A percentile compares a stretch with the other conserved stretches of the same genome.
phyloP scores from a whole-genome alignment of 1,140 invertebrate species.

The Meloidogyne exigua region DNA sequence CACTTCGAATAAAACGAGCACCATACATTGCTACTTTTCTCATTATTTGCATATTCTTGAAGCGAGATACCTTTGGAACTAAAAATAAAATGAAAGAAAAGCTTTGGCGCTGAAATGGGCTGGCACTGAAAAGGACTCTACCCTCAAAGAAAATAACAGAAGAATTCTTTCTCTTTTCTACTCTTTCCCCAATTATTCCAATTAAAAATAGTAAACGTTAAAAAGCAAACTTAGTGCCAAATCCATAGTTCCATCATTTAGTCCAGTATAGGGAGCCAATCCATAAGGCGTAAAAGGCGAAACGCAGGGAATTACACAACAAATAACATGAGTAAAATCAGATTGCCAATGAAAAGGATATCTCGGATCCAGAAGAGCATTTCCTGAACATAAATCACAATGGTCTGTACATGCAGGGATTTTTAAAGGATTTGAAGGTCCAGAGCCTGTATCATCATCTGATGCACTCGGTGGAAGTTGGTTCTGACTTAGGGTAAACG shows the following conservation, averaged over 20 bases:
- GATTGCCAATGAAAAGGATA: constrained; percentile 60
- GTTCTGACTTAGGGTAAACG: constrained; percentile 50
- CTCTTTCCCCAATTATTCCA: no score
- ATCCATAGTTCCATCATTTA: constrained; percentile 60
- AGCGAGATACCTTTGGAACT: constrained; percentile 55
- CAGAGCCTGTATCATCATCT: constrained; percentile 20
- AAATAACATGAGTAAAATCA: constrained; percentile 61
- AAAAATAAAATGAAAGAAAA: no score
- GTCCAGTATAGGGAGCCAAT: constrained; percentile 58
- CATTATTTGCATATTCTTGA: constrained; percentile 58
- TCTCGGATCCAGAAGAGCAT: constrained; percentile 26
- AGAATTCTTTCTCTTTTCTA: no score
- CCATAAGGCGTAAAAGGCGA: constrained; percentile 62
- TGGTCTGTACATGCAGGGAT: constrained; percentile 52
- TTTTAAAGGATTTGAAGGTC: constrained; percentile 26
- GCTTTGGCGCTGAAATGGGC: no score
- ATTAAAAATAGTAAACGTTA: neutral
- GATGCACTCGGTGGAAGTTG: constrained; percentile 22
- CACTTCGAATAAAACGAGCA: constrained; percentile 33
- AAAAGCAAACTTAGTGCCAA: constrained; percentile 48
- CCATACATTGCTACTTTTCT: constrained; percentile 58
- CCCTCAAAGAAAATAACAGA: no score
- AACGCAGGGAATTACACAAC: constrained; percentile 55
- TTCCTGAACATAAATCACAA: constrained; percentile 49
- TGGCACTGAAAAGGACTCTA: no score